These are phyloP conservation scores for Paraescarpia echinospica DNA, from an alignment of 1,140 invertebrate species.

Conservation along the genomic window DNA sequence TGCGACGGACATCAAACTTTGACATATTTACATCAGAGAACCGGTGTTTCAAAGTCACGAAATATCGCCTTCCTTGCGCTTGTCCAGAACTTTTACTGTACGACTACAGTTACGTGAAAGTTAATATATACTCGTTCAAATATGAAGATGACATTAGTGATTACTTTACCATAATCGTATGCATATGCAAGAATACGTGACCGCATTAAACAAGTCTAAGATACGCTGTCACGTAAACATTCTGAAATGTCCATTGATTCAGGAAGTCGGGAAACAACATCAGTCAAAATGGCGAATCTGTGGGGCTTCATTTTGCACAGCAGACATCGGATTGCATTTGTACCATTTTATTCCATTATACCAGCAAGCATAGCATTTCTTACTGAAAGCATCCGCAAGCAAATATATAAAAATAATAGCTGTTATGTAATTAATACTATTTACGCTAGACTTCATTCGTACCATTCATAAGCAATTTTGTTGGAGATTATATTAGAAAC, in stretches of 20 bases:
- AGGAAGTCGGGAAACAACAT: not conserved
- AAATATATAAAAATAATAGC: not conserved
- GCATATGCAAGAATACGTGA: not conserved
- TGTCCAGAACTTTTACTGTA: not conserved
- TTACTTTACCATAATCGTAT: not conserved
- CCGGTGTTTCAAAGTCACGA: not conserved
- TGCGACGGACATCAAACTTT: not conserved
- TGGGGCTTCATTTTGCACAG: conserved; percentile 3
- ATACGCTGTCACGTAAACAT: not conserved
- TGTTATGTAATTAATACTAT: not conserved
- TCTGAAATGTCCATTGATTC: not conserved
- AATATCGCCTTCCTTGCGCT: not conserved
- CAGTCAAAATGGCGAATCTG: not conserved
- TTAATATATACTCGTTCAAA: not conserved
- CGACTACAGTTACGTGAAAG: not conserved
- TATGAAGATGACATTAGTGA: not conserved
- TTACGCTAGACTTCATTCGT: not conserved
- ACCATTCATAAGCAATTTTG: not conserved
- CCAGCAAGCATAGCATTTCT: not conserved
- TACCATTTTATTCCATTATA: not conserved
- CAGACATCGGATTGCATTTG: not conserved
- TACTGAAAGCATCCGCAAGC: not conserved
- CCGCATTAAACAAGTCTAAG: not conserved
- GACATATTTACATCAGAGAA: not conserved
- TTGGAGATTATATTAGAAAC: not conserved